Evolutionary conservation across 1,140 invertebrate species (phyloP).

Genomic region (Cotesia typhae): DNA sequence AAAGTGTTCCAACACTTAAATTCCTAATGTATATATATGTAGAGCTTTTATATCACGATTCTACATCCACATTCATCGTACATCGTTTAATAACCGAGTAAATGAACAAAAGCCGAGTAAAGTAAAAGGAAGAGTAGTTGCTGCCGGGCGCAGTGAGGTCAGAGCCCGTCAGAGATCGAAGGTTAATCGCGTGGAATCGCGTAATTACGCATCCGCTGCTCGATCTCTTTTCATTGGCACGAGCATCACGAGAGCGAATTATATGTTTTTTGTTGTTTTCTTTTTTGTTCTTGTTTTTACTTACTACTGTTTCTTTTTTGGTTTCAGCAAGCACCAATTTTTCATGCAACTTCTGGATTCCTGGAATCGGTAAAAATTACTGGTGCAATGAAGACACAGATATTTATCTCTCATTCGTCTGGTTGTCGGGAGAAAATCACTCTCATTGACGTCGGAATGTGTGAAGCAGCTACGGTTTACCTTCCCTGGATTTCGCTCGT

Average conservation of each 20-base stretch:
- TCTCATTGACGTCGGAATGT: slow-evolving; percentile 4
- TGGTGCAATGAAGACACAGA: neutral
- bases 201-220: slow-evolving; percentile 24
- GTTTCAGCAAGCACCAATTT: neutral
- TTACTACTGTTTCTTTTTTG: too few species aligned
- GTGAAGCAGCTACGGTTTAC: slow-evolving; percentile 18
- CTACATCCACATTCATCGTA: slow-evolving; percentile 8
- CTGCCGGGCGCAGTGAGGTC: slow-evolving; percentile 8
- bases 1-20: slow-evolving; percentile 1
- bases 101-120: slow-evolving; percentile 16
- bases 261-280: neutral
- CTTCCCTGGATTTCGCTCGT: slow-evolving; percentile 23
- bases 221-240: slow-evolving; percentile 13
- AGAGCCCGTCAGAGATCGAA: slow-evolving; percentile 5
- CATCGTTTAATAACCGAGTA: slow-evolving; percentile 11
- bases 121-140: slow-evolving; percentile 2
- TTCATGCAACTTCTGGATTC: neutral
- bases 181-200: slow-evolving; percentile 30
- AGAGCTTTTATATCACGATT: neutral
- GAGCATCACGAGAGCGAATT: slow-evolving; percentile 3
- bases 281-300: slow-evolving; percentile 4
- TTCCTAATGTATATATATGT: neutral
- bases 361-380: slow-evolving; percentile 12
- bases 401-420: neutral
- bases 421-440: neutral